A percentile compares a stretch with the other conserved stretches of the same genome.
These are phyloP conservation scores for Sebastes cheni DNA, from an alignment of 2,797 vertebrate species.

Conservation along the genomic window DNA sequence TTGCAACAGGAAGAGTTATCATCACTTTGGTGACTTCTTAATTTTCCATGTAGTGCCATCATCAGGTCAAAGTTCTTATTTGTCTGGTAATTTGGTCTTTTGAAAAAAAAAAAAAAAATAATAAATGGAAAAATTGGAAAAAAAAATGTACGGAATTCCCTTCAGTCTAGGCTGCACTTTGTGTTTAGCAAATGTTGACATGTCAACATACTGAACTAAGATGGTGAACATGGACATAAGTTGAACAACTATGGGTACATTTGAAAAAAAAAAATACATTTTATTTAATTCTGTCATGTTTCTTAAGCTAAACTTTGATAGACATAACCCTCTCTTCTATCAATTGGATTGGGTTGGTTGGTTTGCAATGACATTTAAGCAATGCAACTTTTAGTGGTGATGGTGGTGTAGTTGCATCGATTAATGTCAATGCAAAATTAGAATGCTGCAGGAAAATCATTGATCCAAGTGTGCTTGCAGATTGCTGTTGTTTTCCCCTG, in stretches of 20 bases:
- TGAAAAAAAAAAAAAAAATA: no score
- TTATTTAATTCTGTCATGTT: neutral
- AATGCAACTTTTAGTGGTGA: neutral
- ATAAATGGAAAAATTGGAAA: no score
- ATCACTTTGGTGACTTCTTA: no score
- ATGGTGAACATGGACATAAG: neutral
- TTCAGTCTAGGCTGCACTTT: neutral
- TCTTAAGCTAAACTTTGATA: neutral
- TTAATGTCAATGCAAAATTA: neutral
- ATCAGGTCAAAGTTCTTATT: no score
- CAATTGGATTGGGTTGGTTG: neutral
- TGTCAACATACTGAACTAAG: neutral
- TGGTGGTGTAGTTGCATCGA: neutral
- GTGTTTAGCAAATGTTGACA: neutral
- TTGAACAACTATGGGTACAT: neutral
- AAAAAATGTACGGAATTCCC: no score
- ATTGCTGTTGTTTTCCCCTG: conserved; percentile 11
- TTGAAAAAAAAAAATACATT: no score
- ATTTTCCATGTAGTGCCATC: no score
- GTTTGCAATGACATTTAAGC: neutral
- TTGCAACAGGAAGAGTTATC: no score
- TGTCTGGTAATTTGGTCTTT: no score
- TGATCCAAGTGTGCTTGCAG: conserved; percentile 4
- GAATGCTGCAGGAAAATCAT: neutral
- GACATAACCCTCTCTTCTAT: neutral